These are phyloP conservation scores for Oplegnathus fasciatus DNA, from an alignment of 2,113 vertebrate genomes.

Conservation along the genomic window DNA sequence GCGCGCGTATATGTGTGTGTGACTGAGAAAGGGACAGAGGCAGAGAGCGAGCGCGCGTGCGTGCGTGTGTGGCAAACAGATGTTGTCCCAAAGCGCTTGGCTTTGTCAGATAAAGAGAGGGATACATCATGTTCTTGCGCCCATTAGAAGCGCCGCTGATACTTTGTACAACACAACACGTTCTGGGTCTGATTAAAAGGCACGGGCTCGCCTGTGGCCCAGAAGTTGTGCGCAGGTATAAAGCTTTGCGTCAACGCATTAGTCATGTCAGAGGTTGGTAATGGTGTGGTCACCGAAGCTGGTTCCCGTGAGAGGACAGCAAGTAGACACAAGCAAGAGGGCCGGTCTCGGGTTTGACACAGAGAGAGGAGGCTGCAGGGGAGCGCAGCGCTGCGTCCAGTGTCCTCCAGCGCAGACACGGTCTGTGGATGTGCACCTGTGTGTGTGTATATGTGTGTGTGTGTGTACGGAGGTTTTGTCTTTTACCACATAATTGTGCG, in stretches of 20 bases:
- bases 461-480: not conserved
- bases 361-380: conserved; percentile 3
- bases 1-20: not conserved
- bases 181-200: conserved; percentile 21
- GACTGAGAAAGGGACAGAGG: conserved; percentile 15
- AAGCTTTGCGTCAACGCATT: conserved; percentile 35
- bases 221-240: conserved; percentile 62
- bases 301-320: not conserved
- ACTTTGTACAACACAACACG: conserved; percentile 27
- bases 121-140: conserved; percentile 64
- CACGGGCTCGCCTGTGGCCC: not conserved
- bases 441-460: conserved; percentile 16
- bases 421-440: conserved; percentile 50
- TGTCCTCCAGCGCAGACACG: conserved; percentile 19
- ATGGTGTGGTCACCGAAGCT: conserved; percentile 23
- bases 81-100: conserved; percentile 72
- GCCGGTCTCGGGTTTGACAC: conserved; percentile 45
- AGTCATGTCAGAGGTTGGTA: conserved; percentile 45
- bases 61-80: conserved; percentile 66
- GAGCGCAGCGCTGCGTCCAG: conserved; percentile 45
- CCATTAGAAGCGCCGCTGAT: conserved; percentile 16
- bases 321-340: not conserved
- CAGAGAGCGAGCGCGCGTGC: conserved; percentile 28
- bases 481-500: conserved; percentile 28
- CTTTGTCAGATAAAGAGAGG: conserved; percentile 70